These are phyloP conservation scores for Channa argus DNA, from an alignment of 2,113 vertebrate genomes.

Conservation along the genomic window DNA sequence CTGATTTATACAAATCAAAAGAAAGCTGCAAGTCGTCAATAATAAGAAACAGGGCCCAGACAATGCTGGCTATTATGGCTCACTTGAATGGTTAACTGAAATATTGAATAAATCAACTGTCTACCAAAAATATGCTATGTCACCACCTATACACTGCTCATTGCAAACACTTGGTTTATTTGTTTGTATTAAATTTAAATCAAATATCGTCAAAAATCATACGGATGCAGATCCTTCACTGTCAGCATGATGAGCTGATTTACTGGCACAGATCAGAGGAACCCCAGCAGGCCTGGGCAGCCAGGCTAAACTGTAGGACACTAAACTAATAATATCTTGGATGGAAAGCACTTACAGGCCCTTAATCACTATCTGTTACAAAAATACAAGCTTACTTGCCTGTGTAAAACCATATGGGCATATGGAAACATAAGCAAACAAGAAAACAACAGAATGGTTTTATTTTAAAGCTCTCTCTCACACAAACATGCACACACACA, in stretches of 20 bases:
- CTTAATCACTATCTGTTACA: neutral
- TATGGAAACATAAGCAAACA: neutral
- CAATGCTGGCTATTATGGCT: too few species aligned
- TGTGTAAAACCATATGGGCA: neutral
- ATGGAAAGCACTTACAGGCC: slow-evolving; percentile 5
- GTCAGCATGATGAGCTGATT: slow-evolving; percentile 49
- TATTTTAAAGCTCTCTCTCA: neutral
- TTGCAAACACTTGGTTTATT: neutral
- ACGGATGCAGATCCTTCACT: slow-evolving; percentile 20
- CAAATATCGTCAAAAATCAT: neutral
- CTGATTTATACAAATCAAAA: neutral
- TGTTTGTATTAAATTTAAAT: slow-evolving; percentile 13
- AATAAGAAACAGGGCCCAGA: too few species aligned
- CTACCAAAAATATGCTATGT: too few species aligned
- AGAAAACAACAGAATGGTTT: neutral
- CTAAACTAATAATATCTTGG: slow-evolving; percentile 57
- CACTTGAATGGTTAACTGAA: too few species aligned
- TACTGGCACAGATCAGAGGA: slow-evolving; percentile 53
- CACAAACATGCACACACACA: neutral
- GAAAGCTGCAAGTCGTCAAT: neutral
- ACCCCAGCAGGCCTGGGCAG: slow-evolving; percentile 37
- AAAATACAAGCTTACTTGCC: neutral
- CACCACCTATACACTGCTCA: neutral
- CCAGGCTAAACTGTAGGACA: slow-evolving; percentile 44
- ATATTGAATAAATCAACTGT: too few species aligned